These are phyloP conservation scores for Porphyrio hochstetteri DNA, from an alignment of 2,113 vertebrate genomes.

Conservation along the genomic window DNA sequence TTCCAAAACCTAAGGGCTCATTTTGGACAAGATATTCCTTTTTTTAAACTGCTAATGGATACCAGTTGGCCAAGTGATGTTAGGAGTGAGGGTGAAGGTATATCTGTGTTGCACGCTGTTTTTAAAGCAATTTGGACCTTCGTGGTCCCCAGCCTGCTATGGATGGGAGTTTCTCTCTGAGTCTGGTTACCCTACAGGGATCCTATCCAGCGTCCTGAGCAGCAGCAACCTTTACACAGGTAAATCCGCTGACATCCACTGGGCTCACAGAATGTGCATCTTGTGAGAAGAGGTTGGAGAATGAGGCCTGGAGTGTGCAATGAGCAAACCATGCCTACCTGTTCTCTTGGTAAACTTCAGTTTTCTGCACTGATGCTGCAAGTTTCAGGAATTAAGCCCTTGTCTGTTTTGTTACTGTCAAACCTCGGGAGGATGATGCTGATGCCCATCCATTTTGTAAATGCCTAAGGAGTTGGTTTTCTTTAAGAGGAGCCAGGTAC, in stretches of 20 bases:
- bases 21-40: background rate
- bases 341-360: background rate
- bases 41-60: background rate
- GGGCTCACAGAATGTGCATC: background rate
- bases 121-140: background rate
- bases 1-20: background rate
- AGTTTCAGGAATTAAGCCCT: slow-evolving; percentile 10
- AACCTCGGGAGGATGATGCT: background rate
- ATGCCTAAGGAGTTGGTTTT: slow-evolving; percentile 7
- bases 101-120: background rate
- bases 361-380: background rate
- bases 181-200: rapidly evolving
- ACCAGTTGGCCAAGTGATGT: background rate
- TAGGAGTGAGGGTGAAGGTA: background rate
- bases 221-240: background rate
- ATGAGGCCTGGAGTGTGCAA: background rate
- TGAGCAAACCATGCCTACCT: background rate
- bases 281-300: background rate
- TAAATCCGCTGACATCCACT: background rate
- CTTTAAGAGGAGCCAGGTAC: slow-evolving; percentile 20
- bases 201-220: background rate
- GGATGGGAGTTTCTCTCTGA: background rate
- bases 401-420: slow-evolving; percentile 31
- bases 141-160: background rate
- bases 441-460: background rate